Evolutionary conservation across 2,113 vertebrate genomes (phyloP).

Genomic region (Cinclus cinclus): DNA sequence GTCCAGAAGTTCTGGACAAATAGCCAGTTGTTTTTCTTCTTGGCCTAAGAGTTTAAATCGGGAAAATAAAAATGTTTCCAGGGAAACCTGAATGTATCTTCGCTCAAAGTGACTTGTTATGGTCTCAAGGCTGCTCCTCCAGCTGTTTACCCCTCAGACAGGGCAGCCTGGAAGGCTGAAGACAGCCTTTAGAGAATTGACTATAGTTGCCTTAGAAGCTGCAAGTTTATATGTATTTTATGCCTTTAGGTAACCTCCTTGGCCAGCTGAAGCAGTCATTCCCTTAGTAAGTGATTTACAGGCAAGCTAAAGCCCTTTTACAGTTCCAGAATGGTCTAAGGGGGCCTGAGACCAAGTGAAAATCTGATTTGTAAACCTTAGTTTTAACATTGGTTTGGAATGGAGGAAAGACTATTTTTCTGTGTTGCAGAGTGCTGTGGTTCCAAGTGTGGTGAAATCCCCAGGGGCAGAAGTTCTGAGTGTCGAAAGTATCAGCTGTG

Average conservation of each 20-base stretch:
- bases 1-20: not conserved
- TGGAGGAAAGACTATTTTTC: not conserved
- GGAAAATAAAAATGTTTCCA: not conserved
- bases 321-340: not conserved
- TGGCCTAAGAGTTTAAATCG: not conserved
- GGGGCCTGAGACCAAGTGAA: not conserved
- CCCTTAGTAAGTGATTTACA: not conserved
- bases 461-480: not conserved
- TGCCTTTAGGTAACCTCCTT: not conserved
- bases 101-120: not conserved
- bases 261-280: not conserved
- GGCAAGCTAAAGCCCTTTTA: not conserved
- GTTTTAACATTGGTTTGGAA: not conserved
- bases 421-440: not conserved
- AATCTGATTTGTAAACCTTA: not conserved
- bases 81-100: not conserved
- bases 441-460: not conserved
- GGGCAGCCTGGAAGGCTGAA: not conserved
- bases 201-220: not conserved
- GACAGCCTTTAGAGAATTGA: not conserved
- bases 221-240: not conserved
- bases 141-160: not conserved
- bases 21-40: not conserved
- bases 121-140: not conserved
- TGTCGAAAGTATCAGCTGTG: not conserved